Base-by-base conservation (phyloP, 2,113 vertebrate genomes). In the Campylomormyrus tamandua region DNA sequence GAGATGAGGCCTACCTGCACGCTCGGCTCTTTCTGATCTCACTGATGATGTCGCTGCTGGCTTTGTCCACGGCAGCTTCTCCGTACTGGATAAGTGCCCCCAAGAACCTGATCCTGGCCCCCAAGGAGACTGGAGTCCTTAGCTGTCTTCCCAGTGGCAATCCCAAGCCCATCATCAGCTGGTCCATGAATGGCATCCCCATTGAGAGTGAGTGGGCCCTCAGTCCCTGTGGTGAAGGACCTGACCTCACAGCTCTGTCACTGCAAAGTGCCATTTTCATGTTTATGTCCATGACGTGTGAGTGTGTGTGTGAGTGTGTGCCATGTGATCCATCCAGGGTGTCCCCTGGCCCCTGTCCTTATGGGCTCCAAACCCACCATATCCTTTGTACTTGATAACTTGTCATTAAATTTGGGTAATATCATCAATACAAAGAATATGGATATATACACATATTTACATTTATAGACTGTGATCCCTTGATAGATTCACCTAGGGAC, bases 11-110 rank as follows among this genome's bases (percentile, higher is more conserved):
- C 21, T 62, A 35, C 42, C 31, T 21, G 10, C 35, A 24, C 9
- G 31, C 27, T 35, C 4, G 3, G 87, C 21, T 8, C 53, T 66
- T 13, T 62, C 7, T 5, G 5, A 31, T 13, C 24, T 50, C 49
- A 48, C 31, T 50, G 11, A 50, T 48, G 49, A 53, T 13, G 39
- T 89, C 13, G 56, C 17, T 9, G 10, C 48, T 70, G 70, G 46
- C 42, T 89, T 52, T 85, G 52, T 83, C n/a, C 27, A 19, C 0
- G 91, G 83, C 93, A 99, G 98, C 98, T 91, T 96, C 98, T 91
- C 98, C 98, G 1, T 99, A 98, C 93, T 99, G 98, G 98, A 96
- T 99, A 93, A 96, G 96, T 53, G 95, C 96, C 89, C 98, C 98
- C 89, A 96, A 95, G 91, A 99, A 99, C 93, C 96, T 99, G 91